Evolutionary conservation across 2,888 invertebrate species (phyloP), one percentile per base, ranked within the genome.

Genomic region (Chorisops tibialis): DNA sequence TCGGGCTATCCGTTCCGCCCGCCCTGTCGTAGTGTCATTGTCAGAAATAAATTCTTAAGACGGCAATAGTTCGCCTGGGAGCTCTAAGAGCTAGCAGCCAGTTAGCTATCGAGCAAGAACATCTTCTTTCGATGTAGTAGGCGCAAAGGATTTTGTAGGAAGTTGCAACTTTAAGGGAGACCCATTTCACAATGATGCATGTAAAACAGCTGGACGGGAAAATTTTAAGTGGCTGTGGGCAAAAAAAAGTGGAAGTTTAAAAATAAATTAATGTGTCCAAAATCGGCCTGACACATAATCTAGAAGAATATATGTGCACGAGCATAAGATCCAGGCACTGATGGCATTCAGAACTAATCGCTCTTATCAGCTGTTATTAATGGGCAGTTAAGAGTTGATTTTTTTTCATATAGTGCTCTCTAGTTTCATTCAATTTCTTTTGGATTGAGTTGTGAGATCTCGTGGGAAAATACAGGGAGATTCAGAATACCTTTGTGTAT

Each of bases 241-340:
- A 50, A 11, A 56, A 56, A 56, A 56, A 56, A 56, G 4, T 9
- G 18, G 24, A 50, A 43, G 56, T 56, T 56, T 56, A 56, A 56
- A 56, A 56, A 56, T 56, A 56, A 56, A 56, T 56, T 56, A 56
- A 56, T 56, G 56, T 56, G 56, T 56, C 56, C 56, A 43, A 56
- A 45, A 56, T 56, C 56, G 56, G 43, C 30, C 43, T 56, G 56
- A 56, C 43, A 56, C 45, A 21, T 56, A 56, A 56, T 56, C 56
- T 56, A 24, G 43, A 56, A 16, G 14, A 37, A 56, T 56, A 56
- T 56, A 56, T 56, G 56, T 43, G 56, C n/a, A n/a, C n/a, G n/a
- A n/a, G n/a, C n/a, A n/a, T n/a, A n/a, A n/a, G n/a, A n/a, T 6
- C 16, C 12, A 21, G 35, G 24, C 16, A 30, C 16, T 24, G 43